Evolutionary conservation across 2,888 invertebrate species (phyloP), one percentile per base, ranked within the genome.

Genomic region (Molorchus minor): DNA sequence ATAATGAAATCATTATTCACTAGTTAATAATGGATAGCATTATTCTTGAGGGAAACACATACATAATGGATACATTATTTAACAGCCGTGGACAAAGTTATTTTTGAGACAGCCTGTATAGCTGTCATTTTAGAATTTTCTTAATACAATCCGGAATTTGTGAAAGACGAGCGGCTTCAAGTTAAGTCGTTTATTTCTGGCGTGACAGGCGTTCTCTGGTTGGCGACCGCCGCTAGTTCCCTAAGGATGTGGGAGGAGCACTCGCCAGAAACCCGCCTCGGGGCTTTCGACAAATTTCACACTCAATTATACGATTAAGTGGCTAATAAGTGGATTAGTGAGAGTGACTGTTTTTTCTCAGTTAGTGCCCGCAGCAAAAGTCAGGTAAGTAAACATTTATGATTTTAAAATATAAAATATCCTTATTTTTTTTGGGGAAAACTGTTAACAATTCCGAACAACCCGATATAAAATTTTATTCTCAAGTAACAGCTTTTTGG

Each of bases 171-270:
- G 33, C 33, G 4, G n/a, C 12, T 3, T n/a, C n/a, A n/a, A n/a
- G n/a, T n/a, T n/a, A 20, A 54, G 53, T 45, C 35, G 45, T 46
- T 51, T 61, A 63, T 63, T 63, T 61, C 59, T 57, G 62, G 66
- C 59, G 30, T 51, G 13, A 49, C 35, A 47, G 16, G 44, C 35
- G 21, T 35, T 44, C 45, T 20, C 59, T 61, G 67, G 62, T 70
- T 67, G 69, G 69, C 62, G 60, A 60, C 40, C 29, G 30, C 43
- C 15, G 29, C 15, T 21, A 41, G 53, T 61, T 67, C 70, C 67
- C 62, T 70, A 67, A 70, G 69, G 69, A 69, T 64, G 69, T 70
- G 64, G 73, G 73, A 62, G 73, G 73, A 65, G 71, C 59, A 5
- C 25, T 12, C 1, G 29, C 17, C 25, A 35, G 41, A 46, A 58